These are phyloP conservation scores for Orussus abietinus DNA, from an alignment of 1,140 invertebrate species.

Conservation along the genomic window DNA sequence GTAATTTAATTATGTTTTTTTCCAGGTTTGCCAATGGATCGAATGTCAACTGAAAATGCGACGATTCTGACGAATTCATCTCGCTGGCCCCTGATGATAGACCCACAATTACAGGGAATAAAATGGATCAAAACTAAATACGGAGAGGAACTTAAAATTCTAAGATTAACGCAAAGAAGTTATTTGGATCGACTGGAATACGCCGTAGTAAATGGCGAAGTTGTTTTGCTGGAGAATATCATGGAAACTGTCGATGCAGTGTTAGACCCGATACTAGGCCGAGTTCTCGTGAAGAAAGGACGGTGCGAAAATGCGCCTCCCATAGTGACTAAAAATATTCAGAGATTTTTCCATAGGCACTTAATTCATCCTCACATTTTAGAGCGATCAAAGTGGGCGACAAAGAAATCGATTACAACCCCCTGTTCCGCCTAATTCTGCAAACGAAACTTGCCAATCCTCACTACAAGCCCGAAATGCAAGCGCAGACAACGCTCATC, in stretches of 20 bases:
- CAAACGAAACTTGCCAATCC: constrained; percentile 94
- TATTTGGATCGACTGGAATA: constrained; percentile 83
- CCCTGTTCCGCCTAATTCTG: constrained; percentile 79
- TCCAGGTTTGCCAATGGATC: constrained; percentile 75
- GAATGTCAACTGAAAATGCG: constrained; percentile 93
- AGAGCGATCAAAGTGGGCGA: constrained; percentile 82
- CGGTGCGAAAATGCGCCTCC: too few relatives aligned
- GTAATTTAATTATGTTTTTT: constrained; percentile 9
- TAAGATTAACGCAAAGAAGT: constrained; percentile 75
- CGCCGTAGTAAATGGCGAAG: constrained; percentile 69
- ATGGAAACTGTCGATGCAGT: constrained; percentile 86
- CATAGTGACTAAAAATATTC: constrained; percentile 52
- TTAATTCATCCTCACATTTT: constrained; percentile 17
- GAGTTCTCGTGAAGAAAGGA: constrained; percentile 83
- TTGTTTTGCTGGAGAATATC: constrained; percentile 85
- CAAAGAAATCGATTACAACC: constrained; percentile 85
- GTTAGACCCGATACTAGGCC: constrained; percentile 82
- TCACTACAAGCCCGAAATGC: constrained; percentile 95
- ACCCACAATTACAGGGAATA: constrained; percentile 89
- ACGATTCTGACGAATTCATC: constrained; percentile 85
- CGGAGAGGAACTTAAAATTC: constrained; percentile 66
- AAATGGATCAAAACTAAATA: constrained; percentile 92
- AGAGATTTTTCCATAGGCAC: neutral
- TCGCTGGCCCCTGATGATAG: constrained; percentile 92
- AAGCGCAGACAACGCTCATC: constrained; percentile 91